A percentile compares a stretch with the other conserved stretches of the same genome.
These are phyloP conservation scores for Dicycla oo DNA, from an alignment of 2,888 invertebrate genomes.

Conservation along the genomic window DNA sequence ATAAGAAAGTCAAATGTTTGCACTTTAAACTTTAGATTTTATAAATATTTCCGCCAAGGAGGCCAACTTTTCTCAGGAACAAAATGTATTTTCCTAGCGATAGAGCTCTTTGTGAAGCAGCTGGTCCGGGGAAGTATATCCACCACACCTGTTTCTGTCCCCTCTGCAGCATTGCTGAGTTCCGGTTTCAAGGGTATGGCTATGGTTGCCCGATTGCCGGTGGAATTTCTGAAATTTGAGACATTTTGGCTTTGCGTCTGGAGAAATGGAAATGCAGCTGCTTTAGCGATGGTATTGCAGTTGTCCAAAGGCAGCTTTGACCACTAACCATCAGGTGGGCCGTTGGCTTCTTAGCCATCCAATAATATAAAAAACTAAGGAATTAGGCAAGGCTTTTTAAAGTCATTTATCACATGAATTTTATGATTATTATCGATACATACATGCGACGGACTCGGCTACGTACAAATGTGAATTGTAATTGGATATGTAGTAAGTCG, in stretches of 20 bases:
- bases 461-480: constrained; percentile 34
- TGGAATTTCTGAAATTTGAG: background rate
- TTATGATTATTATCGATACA: background rate
- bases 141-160: background rate
- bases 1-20: background rate
- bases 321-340: background rate
- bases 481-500: constrained; percentile 39
- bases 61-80: background rate
- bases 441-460: constrained; percentile 2
- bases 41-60: background rate
- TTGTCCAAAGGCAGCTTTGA: background rate
- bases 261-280: background rate
- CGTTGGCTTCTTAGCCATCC: background rate
- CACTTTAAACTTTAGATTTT: background rate
- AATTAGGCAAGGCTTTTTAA: background rate
- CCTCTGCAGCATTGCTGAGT: too few species aligned
- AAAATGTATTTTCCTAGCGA: background rate
- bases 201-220: background rate
- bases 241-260: background rate
- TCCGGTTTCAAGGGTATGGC: background rate
- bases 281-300: too few species aligned
- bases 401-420: background rate
- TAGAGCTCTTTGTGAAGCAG: background rate
- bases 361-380: background rate
- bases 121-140: background rate